These are phyloP conservation scores for Cyclura pinguis DNA, from an alignment of 2,797 vertebrate genomes.

Conservation along the genomic window DNA sequence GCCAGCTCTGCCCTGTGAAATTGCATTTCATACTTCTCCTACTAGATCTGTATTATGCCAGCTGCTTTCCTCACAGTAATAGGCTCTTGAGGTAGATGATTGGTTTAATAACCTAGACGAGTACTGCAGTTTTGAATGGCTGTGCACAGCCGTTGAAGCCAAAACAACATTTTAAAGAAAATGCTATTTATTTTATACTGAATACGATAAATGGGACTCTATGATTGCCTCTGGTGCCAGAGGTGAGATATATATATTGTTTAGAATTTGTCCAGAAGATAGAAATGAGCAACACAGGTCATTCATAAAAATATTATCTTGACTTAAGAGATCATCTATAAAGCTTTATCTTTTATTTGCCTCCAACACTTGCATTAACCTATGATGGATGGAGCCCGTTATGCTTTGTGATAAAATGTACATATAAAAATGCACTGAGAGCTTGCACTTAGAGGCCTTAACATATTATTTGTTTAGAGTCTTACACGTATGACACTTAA, in stretches of 20 bases:
- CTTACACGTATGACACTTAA: background rate
- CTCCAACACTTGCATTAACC: slow-evolving; percentile 24
- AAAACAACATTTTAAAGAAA: slow-evolving; percentile 60
- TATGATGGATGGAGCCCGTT: slow-evolving; percentile 40
- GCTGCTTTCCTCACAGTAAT: slow-evolving; percentile 72
- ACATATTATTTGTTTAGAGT: background rate
- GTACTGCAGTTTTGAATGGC: slow-evolving; percentile 63
- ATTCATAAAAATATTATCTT: slow-evolving; percentile 50
- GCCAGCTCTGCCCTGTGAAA: slow-evolving; percentile 54
- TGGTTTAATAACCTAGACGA: slow-evolving; percentile 69
- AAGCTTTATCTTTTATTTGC: background rate
- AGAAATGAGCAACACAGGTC: slow-evolving; percentile 14
- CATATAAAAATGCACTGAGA: background rate
- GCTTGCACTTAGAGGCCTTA: background rate
- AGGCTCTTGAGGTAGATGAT: slow-evolving; percentile 74
- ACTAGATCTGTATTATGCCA: slow-evolving; percentile 61
- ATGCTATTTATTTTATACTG: slow-evolving; percentile 63
- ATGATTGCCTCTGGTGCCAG: slow-evolving; percentile 28
- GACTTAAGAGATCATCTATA: slow-evolving; percentile 40
- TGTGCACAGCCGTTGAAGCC: slow-evolving; percentile 65
- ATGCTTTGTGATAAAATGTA: slow-evolving; percentile 2
- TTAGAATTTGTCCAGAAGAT: slow-evolving; percentile 55
- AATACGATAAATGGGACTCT: slow-evolving; percentile 52
- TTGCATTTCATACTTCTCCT: slow-evolving; percentile 45
- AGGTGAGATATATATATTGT: slow-evolving; percentile 48